Evolutionary conservation across 2,888 invertebrate species (phyloP), one percentile per base, ranked within the genome.

Genomic region (Sinodicranocentrus sp.): DNA sequence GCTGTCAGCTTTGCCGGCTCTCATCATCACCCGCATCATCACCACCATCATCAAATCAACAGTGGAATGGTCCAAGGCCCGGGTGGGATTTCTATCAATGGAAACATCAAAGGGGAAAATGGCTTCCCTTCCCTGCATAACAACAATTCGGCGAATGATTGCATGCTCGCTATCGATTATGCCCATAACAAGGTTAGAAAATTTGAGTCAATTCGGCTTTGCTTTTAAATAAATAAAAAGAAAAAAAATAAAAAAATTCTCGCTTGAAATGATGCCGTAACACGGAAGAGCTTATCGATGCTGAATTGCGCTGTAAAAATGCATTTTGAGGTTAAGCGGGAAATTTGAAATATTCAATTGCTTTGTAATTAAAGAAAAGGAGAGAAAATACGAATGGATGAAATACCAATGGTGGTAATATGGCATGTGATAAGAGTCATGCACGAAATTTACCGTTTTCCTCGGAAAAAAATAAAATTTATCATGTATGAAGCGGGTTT

Each of bases 151-250:
- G 87, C 86, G 91, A 94, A 93, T 90, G 94, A 94, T 91, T 94
- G 94, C 90, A 94, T 94, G 94, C 90, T 94, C 89, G 94, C 94
- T 61, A 92, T 94, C 86, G 94, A 94, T 90, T 94, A 94, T 90
- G 93, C 93, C 0, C 92, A 93, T 0, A 93, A 93, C 90, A 94
- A 94, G 93, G 94, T 94, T 90, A 90, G 92, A 65, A 28, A 33
- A 57, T 43, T 67, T 39, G 5, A 3, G 33, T 6, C 3, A 33
- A 33, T 33, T 33, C 33, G 33, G 33, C 72, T 59, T 59, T 2
- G 21, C 25, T 17, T 59, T 25, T 17, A 54, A n/a, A n/a, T n/a
- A n/a, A n/a, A n/a, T n/a, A n/a, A n/a, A n/a, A n/a, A n/a, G n/a
- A n/a, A n/a, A n/a, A n/a, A n/a, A n/a, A n/a, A n/a, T n/a, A n/a